Base-by-base conservation (phyloP, 1,140 invertebrate species). In the Eurosta solidaginis region DNA sequence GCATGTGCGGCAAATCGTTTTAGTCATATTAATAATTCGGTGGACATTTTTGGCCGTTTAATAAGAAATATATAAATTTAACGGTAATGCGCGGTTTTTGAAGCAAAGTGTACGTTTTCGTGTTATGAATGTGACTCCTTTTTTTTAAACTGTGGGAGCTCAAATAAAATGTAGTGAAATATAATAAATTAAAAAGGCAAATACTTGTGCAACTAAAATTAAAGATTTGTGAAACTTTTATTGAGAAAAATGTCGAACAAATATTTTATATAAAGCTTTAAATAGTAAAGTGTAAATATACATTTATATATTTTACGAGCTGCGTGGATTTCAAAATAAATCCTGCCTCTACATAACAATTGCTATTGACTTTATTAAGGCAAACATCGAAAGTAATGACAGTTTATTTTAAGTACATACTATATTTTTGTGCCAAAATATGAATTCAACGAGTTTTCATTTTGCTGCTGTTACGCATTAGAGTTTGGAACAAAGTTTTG, bases 1-100 rank as follows among this genome's bases (percentile, higher is more conserved):
- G 84, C 83, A 80, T 84, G 83, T 80, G 82, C 81, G 78, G 74
- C 75, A 68, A 27, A 17, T 68, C 59, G 59, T 36, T 68, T 25
- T 59, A 25, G 68, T 74, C 9, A 74, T 29, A 42, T 74, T 9
- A 59, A n/a, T n/a, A n/a, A 25, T 59, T 52, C 9, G 14, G 17
- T 63, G 54, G 54, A 63, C 54, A 63, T 63, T 63, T 63, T 27
- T 63, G 54, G n/a, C n/a, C 29, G 17, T 33, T 36, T 29, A 40
- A 40, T 29, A 59, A 17, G 14, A 59, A 59, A 17, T 5, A 59
- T 17, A 59, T 27, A 54, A 12, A 29, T 68, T 68, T 68, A 68
- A 68, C 59, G 59, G 59, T 36, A 36, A 17, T 68, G 29, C 59
- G 33, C 40, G 33, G 36, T 54, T 54, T 5, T n/a, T 36, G 27